Evolutionary conservation across 1,140 invertebrate species (phyloP), one percentile per base, ranked within the genome.

Genomic region (Meloidogyne chitwoodi): DNA sequence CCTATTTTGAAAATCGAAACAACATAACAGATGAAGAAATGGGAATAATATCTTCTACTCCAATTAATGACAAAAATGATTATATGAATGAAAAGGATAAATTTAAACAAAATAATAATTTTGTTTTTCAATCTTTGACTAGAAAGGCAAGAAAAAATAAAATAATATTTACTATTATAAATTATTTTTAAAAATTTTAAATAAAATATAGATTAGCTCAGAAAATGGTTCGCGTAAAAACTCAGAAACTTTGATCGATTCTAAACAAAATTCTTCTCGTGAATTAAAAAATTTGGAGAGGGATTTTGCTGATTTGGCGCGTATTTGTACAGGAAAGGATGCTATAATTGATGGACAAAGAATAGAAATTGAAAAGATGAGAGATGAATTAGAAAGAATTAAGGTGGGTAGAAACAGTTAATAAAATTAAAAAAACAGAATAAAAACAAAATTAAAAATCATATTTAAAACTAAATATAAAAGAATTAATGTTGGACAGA

Each of bases 281-380:
- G 68, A 70, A n/a, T 70, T 70, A 10, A 70, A 70, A 26, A 31
- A 48, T 73, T 73, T 31, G 1, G 70, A 64, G 16, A 29, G 24
- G n/a, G 70, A 73, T 64, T 73, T 73, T 73, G 56, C 70, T 11
- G 70, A 73, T 62, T 73, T 73, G 24, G 48, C 70, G 16, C 70
- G 48, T 11, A 73, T 73, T 2, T 73, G 70, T 22, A 64, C 70
- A 4, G 70, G 70, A 27, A 73, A 73, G 16, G 70, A 73, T 27
- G 56, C 70, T 0, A 62, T 73, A 22, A 73, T 73, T 12, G 56
- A 73, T 24, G 70, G 70, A 10, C 70, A 56, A 29, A 73, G 70
- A 38, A 31, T 64, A 12, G 44, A 73, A 22, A 29, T 73, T 1
- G 70, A 73, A 6, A 34, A 29, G 8, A 62, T 26, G 8, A 34